Percentiles rank a stretch among this genome's conserved stretches.
phyloP scores from a whole-genome alignment of 2,113 vertebrate species.

The Platycercus adscitus region DNA sequence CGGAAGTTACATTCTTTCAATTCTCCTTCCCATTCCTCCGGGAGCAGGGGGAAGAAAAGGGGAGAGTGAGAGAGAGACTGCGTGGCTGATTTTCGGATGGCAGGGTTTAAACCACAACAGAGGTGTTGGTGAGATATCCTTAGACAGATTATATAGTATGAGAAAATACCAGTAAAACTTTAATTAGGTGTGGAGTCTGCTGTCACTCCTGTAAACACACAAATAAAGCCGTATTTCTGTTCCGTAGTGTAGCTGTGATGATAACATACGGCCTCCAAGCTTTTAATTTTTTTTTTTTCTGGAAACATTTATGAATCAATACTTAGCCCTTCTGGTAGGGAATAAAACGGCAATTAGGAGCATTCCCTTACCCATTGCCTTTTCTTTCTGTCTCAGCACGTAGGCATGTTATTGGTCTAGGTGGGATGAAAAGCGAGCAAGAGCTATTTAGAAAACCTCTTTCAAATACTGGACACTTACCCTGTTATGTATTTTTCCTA shows the following conservation, averaged over 20 bases:
- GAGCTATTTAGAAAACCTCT: background rate
- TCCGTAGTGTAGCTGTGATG: background rate
- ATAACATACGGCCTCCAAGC: conserved; percentile 39
- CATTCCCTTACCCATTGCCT: background rate
- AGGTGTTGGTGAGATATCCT: background rate
- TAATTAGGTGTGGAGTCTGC: conserved; percentile 18
- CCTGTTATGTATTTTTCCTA: background rate
- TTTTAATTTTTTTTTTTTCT: conserved; percentile 16
- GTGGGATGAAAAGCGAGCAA: background rate
- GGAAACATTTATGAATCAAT: conserved; percentile 47
- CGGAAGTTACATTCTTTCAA: too few species aligned
- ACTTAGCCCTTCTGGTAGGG: conserved; percentile 12
- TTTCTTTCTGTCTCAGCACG: background rate
- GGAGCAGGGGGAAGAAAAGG: too few species aligned
- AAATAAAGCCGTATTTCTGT: conserved; percentile 14
- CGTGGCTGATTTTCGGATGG: too few species aligned
- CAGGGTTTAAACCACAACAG: too few species aligned
- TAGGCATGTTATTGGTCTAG: background rate
- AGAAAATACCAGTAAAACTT: background rate
- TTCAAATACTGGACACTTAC: background rate
- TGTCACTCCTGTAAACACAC: background rate
- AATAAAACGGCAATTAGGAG: background rate
- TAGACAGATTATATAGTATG: background rate
- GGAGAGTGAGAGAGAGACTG: too few species aligned
- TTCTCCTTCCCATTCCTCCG: too few species aligned